These are phyloP conservation scores for Clarias platycephalus DNA, from an alignment of 2,797 vertebrate species.

Conservation along the genomic window DNA sequence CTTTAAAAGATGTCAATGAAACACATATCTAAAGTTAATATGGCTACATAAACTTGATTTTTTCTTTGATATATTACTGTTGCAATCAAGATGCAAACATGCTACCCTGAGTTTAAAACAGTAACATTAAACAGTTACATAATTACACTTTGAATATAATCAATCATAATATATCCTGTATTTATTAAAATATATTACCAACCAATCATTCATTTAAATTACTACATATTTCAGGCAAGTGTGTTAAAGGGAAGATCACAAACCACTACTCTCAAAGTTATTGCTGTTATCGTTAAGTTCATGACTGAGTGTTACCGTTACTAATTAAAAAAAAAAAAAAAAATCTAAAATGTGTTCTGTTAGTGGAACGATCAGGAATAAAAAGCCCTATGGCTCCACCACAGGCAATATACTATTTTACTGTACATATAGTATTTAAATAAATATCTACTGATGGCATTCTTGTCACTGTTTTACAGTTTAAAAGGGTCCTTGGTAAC, in stretches of 20 bases:
- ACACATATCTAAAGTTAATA: not conserved
- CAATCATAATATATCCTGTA: not conserved
- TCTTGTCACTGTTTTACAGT: not conserved
- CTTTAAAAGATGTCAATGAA: not conserved
- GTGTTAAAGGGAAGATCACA: not conserved
- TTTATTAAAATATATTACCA: not conserved
- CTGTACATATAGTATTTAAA: not conserved
- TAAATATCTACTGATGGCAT: not conserved
- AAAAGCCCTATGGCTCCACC: not conserved
- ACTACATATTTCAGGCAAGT: not conserved
- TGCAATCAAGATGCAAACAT: not conserved
- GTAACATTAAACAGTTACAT: not conserved
- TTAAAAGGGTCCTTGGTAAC: not conserved
- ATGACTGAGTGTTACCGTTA: not conserved
- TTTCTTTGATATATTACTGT: not conserved
- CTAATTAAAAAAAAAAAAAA: too few species aligned
- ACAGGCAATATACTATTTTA: not conserved
- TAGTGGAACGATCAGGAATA: not conserved
- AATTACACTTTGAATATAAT: not conserved
- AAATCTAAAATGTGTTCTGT: too few species aligned
- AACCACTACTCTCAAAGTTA: not conserved
- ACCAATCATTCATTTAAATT: not conserved
- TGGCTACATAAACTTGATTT: not conserved
- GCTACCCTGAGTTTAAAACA: not conserved
- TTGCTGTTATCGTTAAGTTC: not conserved